phyloP scores from a whole-genome alignment of 2,888 invertebrate species.

The Calameuta idolon region DNA sequence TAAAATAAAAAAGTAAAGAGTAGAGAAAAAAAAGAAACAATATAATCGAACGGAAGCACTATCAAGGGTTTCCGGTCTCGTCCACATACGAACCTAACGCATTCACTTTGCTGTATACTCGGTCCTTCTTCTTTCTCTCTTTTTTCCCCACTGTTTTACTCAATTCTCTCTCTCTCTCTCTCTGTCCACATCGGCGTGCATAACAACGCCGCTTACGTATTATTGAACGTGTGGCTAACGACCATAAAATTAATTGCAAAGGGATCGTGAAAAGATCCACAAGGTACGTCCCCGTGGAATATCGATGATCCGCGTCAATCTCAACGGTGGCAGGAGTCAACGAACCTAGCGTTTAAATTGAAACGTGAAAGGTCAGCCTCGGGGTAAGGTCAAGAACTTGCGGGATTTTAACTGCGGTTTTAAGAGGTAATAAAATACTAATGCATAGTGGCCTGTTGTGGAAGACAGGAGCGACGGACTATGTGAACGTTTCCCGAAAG shows the following conservation, averaged over 20 bases:
- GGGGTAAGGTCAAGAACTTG: constrained; percentile 4
- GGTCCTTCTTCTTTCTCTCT: constrained; percentile 9
- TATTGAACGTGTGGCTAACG: constrained; percentile 2
- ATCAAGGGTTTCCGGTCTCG: constrained; percentile 16
- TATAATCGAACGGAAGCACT: constrained; percentile 20
- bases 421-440: constrained; percentile 10
- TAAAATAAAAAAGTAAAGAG: background rate
- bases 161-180: background rate
- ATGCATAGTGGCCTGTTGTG: background rate
- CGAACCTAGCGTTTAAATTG: background rate
- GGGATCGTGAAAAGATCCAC: background rate
- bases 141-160: background rate
- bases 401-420: constrained; percentile 1
- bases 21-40: background rate
- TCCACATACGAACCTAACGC: constrained; percentile 1
- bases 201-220: background rate
- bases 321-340: background rate
- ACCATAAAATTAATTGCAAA: constrained; percentile 6
- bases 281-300: background rate
- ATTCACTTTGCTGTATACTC: background rate
- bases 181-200: background rate
- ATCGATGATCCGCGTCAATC: background rate
- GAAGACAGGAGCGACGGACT: background rate
- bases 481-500: background rate
- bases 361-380: background rate